phyloP scores from a whole-genome alignment of 2,888 invertebrate genomes.

The Apamea sordens region DNA sequence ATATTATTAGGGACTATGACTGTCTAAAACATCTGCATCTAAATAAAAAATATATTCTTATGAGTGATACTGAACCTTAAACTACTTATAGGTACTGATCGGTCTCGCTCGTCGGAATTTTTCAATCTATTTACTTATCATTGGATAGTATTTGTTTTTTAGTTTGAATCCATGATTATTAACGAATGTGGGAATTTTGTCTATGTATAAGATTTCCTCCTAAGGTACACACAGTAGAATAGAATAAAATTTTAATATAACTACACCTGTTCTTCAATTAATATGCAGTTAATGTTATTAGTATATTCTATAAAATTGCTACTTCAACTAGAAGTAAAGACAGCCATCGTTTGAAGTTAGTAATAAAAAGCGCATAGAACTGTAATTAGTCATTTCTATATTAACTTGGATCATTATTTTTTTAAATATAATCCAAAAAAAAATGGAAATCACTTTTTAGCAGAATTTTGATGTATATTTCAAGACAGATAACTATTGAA shows the following conservation, averaged over 20 bases:
- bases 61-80: conserved; percentile 33
- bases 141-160: conserved; percentile 14
- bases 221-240: conserved; percentile 51
- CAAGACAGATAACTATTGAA: conserved; percentile 46
- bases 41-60: conserved; percentile 37
- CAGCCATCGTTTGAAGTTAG: conserved; percentile 60
- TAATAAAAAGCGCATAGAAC: conserved; percentile 41
- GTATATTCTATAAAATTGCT: conserved; percentile 37
- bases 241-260: conserved; percentile 26
- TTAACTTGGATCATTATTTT: conserved; percentile 22
- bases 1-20: conserved; percentile 63
- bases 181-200: neutral
- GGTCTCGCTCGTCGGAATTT: conserved; percentile 23
- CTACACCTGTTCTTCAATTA: conserved; percentile 34
- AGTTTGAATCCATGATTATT: conserved; percentile 6
- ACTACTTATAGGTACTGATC: conserved; percentile 20
- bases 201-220: neutral
- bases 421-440: conserved; percentile 25
- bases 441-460: conserved; percentile 14
- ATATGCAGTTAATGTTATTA: conserved; percentile 22
- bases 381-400: conserved; percentile 20
- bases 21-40: conserved; percentile 53
- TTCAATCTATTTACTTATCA: conserved; percentile 5
- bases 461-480: conserved; percentile 24
- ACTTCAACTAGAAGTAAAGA: conserved; percentile 55